phyloP scores from a whole-genome alignment of 2,888 invertebrate genomes.

The Cheilosia pagana region DNA sequence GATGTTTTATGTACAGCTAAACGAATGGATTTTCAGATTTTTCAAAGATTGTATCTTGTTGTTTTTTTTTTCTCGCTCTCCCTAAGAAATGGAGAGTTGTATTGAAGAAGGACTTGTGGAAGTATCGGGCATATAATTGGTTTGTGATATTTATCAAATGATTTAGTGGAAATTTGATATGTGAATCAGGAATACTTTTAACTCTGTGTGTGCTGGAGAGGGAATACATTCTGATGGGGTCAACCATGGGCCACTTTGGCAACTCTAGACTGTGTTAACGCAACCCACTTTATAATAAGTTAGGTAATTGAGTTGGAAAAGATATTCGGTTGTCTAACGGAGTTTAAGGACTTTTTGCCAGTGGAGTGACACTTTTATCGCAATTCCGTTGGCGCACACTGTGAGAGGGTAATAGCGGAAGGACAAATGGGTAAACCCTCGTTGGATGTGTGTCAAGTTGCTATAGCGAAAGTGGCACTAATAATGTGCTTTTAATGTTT shows the following conservation, averaged over 20 bases:
- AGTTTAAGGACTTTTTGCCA: constrained; percentile 19
- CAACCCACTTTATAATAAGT: constrained; percentile 45
- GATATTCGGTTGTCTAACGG: constrained; percentile 31
- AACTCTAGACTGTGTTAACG: constrained; percentile 10
- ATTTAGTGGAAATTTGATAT: constrained; percentile 64
- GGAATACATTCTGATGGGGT: constrained; percentile 22
- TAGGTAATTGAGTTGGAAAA: constrained; percentile 55
- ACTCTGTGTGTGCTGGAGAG: neutral
- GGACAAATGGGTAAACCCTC: constrained; percentile 31
- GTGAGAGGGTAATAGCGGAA: constrained; percentile 12
- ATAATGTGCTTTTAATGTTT: constrained; percentile 52
- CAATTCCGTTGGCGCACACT: constrained; percentile 11
- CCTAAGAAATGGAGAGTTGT: neutral
- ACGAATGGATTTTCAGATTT: constrained; percentile 56
- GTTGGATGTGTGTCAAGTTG: constrained; percentile 43
- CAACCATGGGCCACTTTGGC: neutral
- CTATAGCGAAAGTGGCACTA: constrained; percentile 17
- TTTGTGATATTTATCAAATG: constrained; percentile 36
- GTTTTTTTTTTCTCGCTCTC: no score
- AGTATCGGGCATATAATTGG: constrained; percentile 33
- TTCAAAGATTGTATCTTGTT: neutral
- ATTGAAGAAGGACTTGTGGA: neutral
- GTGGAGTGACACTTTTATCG: constrained; percentile 53
- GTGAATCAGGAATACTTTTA: constrained; percentile 48
- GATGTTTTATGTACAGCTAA: constrained; percentile 67